Conservation (phyloP, 2,797 vertebrate species). For the Falco cherrug region DNA sequence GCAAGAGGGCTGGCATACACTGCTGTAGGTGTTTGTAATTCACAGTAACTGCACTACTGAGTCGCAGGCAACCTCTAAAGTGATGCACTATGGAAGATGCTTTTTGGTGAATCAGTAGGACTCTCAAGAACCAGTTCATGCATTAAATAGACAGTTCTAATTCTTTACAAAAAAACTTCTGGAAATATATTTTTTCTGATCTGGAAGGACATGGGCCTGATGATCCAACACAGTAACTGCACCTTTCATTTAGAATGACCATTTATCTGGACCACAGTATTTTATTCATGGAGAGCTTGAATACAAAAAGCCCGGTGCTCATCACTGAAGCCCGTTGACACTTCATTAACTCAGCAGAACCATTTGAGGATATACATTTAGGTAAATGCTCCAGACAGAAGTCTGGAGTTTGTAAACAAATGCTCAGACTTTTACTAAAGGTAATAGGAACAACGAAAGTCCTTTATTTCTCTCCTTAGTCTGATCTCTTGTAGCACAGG, state of each 20-base stretch:
- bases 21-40: not conserved
- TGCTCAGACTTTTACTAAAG: not conserved
- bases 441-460: not conserved
- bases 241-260: not conserved
- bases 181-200: not conserved
- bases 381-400: not conserved
- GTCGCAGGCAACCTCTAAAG: not conserved
- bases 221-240: not conserved
- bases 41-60: not conserved
- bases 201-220: not conserved
- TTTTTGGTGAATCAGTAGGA: not conserved
- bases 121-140: not conserved
- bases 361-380: not conserved
- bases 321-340: not conserved
- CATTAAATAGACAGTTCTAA: not conserved
- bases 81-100: not conserved
- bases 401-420: not conserved
- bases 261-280: not conserved
- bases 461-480: not conserved
- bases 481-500: not conserved
- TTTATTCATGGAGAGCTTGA: not conserved
- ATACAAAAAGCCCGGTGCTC: not conserved
- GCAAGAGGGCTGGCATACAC: not conserved
- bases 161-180: not conserved
- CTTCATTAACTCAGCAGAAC: not conserved